Evolutionary conservation across 64 coral and sea anemone species (phyloP).

Genomic region (Platygyra sinensis): DNA sequence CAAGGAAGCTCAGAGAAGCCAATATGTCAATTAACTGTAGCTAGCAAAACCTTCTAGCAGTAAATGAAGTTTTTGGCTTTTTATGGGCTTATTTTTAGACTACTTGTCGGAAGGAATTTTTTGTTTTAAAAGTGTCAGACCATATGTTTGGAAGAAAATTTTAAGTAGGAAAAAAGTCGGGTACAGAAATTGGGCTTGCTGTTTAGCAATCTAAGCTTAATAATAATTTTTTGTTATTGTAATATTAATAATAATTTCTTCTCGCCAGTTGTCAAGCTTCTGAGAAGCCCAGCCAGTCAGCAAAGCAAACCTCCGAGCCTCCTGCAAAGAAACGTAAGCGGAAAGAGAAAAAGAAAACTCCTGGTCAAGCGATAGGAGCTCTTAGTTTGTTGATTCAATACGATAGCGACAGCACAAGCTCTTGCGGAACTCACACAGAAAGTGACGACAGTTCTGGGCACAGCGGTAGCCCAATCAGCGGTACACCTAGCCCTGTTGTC

Average conservation of each 20-base stretch:
- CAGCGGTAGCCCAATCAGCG: constrained; percentile 78
- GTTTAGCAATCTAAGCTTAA: too few relatives aligned
- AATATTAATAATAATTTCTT: background rate
- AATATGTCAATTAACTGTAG: too few relatives aligned
- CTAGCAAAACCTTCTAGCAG: too few relatives aligned
- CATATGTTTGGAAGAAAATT: too few relatives aligned
- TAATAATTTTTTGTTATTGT: too few relatives aligned
- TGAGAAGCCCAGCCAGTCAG: constrained; percentile 17
- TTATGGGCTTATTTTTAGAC: too few relatives aligned
- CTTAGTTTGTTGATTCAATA: constrained; percentile 84
- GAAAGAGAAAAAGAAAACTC: constrained; percentile 55
- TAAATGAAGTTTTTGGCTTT: too few relatives aligned
- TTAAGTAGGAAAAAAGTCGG: too few relatives aligned
- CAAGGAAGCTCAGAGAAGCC: too few relatives aligned
- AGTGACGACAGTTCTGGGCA: constrained; percentile 80
- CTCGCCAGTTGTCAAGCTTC: background rate
- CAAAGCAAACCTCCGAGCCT: constrained; percentile 13
- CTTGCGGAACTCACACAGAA: constrained; percentile 65
- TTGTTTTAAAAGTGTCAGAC: too few relatives aligned
- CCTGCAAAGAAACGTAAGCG: constrained; percentile 26
- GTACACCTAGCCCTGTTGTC: constrained; percentile 21
- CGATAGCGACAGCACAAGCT: constrained; percentile 84
- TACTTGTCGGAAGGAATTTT: too few relatives aligned
- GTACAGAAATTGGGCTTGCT: too few relatives aligned
- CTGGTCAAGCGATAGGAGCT: constrained; percentile 67